A percentile compares a stretch with the other conserved stretches of the same genome.
phyloP scores from a whole-genome alignment of 2,797 vertebrate genomes.

The Sebastes minor region DNA sequence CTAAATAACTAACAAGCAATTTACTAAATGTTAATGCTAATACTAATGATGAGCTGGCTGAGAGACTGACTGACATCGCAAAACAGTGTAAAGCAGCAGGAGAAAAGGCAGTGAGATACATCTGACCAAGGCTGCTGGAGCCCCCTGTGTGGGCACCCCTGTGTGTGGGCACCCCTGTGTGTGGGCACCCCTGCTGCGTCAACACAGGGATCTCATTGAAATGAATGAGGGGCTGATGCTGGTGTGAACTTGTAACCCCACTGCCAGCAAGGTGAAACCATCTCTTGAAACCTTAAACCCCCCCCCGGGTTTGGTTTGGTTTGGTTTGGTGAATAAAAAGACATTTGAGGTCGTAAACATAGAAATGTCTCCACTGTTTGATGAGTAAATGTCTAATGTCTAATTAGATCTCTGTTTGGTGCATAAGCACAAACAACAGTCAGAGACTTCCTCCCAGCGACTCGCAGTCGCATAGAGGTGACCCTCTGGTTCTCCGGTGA shows the following conservation, averaged over 20 bases:
- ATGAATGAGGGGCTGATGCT: neutral
- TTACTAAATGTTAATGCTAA: too few species aligned
- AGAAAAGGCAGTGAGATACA: neutral
- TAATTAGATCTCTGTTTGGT: too few species aligned
- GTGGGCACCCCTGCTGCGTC: neutral
- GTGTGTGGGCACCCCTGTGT: too few species aligned
- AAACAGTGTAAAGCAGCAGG: too few species aligned
- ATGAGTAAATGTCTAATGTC: too few species aligned
- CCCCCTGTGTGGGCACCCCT: neutral
- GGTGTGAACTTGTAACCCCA: neutral
- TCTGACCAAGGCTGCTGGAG: neutral
- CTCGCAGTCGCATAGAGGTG: too few species aligned
- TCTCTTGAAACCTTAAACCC: neutral
- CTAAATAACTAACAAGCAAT: neutral
- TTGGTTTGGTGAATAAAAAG: neutral
- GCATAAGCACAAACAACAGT: too few species aligned
- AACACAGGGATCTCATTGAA: neutral
- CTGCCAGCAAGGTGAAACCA: neutral
- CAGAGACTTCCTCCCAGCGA: too few species aligned
- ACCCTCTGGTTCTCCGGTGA: too few species aligned
- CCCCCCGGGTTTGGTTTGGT: too few species aligned
- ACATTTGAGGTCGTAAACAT: neutral
- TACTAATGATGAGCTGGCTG: too few species aligned
- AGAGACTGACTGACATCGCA: too few species aligned
- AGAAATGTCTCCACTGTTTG: neutral